phyloP scores from a whole-genome alignment of 2,113 vertebrate species.

The Rousettus leschenaultii region DNA sequence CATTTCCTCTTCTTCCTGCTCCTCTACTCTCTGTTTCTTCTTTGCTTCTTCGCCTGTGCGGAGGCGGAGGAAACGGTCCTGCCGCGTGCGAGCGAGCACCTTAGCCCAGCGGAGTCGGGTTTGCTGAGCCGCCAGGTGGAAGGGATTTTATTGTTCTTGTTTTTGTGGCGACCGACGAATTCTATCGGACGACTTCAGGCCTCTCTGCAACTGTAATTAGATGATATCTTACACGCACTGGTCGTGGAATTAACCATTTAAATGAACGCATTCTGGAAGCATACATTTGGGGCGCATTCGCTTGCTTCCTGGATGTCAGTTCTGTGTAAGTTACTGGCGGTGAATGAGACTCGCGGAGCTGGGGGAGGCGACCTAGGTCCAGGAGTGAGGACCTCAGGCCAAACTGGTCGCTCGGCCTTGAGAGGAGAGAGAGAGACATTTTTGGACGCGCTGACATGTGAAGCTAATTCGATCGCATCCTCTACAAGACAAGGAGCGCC shows the following conservation, averaged over 20 bases:
- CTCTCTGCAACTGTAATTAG: neutral
- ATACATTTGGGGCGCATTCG: neutral
- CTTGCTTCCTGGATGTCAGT: neutral
- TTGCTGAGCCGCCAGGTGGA: neutral
- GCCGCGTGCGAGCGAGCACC: accelerated
- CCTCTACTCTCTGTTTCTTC: neutral
- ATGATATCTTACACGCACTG: accelerated
- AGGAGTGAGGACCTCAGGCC: neutral
- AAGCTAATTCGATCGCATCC: neutral
- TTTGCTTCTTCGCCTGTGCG: neutral
- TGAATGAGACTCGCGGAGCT: no score
- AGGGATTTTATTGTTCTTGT: neutral
- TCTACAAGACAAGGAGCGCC: neutral
- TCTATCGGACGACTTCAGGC: neutral
- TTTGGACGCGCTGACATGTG: neutral
- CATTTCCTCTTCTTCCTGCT: neutral
- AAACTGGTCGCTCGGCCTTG: neutral
- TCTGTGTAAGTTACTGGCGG: neutral
- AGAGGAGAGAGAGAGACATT: neutral
- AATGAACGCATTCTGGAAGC: neutral
- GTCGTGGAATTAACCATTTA: neutral
- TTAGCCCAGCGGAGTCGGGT: neutral
- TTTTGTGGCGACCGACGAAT: neutral
- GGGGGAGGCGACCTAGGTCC: no score
- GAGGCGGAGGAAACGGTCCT: neutral